Conservation (phyloP, 2,113 vertebrate genomes). For the Bubo scandiacus region DNA sequence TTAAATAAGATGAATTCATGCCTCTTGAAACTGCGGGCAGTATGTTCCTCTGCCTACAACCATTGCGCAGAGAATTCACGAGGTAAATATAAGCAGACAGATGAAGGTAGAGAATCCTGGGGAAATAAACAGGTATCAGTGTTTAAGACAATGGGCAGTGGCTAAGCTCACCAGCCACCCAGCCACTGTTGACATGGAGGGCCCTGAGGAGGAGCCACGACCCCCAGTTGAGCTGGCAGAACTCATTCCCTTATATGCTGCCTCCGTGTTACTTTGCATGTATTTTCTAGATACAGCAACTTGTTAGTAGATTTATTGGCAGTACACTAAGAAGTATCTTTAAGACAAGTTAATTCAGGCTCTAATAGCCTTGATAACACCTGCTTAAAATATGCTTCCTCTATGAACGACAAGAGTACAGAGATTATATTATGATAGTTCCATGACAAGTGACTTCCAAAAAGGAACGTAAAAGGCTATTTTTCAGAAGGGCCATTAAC, state of each 20-base stretch:
- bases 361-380: neutral
- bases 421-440: neutral
- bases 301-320: neutral
- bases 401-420: neutral
- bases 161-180: neutral
- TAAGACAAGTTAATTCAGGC: constrained; percentile 2
- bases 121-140: neutral
- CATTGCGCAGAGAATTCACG: neutral
- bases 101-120: neutral
- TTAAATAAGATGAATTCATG: neutral
- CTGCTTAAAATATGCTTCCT: neutral
- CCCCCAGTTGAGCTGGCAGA: neutral
- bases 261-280: neutral
- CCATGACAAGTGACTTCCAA: constrained; percentile 1
- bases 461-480: neutral
- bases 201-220: neutral
- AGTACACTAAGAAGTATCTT: neutral
- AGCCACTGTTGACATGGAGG: neutral
- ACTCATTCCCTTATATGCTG: neutral
- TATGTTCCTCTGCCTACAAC: neutral
- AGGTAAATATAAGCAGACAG: neutral
- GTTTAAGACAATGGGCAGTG: neutral
- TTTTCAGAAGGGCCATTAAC: constrained; percentile 44
- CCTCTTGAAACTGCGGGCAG: neutral
- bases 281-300: neutral